Base-by-base conservation (phyloP, 2,113 vertebrate species). In the Mobula birostris region DNA sequence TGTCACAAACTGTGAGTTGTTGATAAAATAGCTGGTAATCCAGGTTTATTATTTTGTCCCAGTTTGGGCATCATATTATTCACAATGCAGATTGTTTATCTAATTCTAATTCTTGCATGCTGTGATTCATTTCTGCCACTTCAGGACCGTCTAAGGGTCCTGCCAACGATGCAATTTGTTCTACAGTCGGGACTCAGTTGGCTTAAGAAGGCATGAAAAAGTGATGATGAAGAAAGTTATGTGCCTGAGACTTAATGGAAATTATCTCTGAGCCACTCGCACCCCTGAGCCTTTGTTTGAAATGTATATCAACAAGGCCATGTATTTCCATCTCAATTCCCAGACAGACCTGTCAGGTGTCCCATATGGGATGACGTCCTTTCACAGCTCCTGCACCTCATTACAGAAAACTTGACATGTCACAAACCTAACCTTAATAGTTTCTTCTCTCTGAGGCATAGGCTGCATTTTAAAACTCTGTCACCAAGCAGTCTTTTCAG, bases 121-220 rank as follows among this genome's bases (percentile, higher is more conserved):
- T 97, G 97, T 96, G 97, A 96, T 96, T 96, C 95, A 94, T 96
- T 96, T 97, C 97, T 97, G 96, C 97, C 97, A 97, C 96, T 97
- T 95, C 96, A 96, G 94, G 96, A 96, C 95, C 96, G 97, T 97
- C 97, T 97, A 96, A 95, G 96, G 96, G 96, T 97, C 97, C 97
- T 97, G 96, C 97, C 95, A 96, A 95, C 96, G 97, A 97, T 96
- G 97, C 97, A 97, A 97, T 97, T 98, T 98, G 97, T 97, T 97
- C 96, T 97, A 95, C 97, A 63, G 97, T 96, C 95, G 97, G 97
- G 96, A 94, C 94, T 96, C 96, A 5, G 97, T 97, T 98, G 97
- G 97, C 96, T 96, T 95, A 95, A 96, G 96, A 95, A 97, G 95
- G 96, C 95, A 96, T 97, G 96, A 96, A 96, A 90, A 97, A 96